Conservation (phyloP, 1,140 invertebrate species). For the Campoletis sonorensis region DNA sequence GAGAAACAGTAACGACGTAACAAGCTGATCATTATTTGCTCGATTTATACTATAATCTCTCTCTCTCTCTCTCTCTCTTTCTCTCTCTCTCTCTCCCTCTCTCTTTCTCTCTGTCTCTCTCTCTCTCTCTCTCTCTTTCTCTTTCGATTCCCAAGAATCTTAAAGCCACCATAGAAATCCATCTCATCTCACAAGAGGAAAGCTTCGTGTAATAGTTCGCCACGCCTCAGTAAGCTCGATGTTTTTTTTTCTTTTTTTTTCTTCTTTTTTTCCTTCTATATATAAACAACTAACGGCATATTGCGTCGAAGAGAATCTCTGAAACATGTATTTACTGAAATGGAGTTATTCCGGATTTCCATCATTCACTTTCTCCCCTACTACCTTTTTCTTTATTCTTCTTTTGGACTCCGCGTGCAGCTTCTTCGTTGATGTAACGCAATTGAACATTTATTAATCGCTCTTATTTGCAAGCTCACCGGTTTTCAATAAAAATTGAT, state of each 20-base stretch:
- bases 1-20: slow-evolving; percentile 14
- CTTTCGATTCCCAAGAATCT: background rate
- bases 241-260: background rate
- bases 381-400: background rate
- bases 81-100: too few relatives aligned
- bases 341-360: background rate
- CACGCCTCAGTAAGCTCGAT: background rate
- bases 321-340: background rate
- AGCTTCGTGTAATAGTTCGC: background rate
- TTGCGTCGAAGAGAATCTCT: background rate
- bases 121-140: too few relatives aligned
- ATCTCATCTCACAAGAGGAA: background rate
- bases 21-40: background rate
- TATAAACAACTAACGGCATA: background rate
- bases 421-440: background rate
- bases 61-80: too few relatives aligned
- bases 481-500: too few relatives aligned
- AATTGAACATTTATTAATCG: too few relatives aligned
- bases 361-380: background rate
- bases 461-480: too few relatives aligned
- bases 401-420: background rate
- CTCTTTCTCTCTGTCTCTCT: too few relatives aligned
- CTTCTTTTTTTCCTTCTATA: background rate
- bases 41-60: background rate
- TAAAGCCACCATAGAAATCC: background rate